A percentile compares a stretch with the other conserved stretches of the same genome.
Conservation (phyloP, 2,797 vertebrate genomes). For the Pyrrhura leucotis region DNA sequence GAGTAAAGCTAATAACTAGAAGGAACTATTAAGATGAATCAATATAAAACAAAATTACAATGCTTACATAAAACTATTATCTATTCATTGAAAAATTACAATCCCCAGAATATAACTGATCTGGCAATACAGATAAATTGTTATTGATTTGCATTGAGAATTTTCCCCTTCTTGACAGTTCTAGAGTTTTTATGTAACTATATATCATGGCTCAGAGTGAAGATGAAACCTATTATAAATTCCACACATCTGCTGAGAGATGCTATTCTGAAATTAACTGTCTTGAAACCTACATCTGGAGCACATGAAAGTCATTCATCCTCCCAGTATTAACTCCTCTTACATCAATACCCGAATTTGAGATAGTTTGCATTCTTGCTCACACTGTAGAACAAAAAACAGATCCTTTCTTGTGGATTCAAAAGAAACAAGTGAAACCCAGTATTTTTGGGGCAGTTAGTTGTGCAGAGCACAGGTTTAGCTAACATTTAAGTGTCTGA, state of each 20-base stretch:
- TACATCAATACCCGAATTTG: constrained; percentile 42
- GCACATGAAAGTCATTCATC: constrained; percentile 16
- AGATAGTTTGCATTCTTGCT: neutral
- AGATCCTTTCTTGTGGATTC: neutral
- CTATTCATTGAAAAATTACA: constrained; percentile 72
- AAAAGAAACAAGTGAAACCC: neutral
- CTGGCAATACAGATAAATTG: constrained; percentile 67
- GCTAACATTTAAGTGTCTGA: constrained; percentile 1
- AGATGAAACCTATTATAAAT: constrained; percentile 48
- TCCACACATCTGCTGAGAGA: constrained; percentile 52
- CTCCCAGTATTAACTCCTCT: constrained; percentile 38
- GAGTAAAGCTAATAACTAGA: neutral
- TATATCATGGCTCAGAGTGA: constrained; percentile 35
- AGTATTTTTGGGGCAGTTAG: neutral
- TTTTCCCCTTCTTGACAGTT: constrained; percentile 45
- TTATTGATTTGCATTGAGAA: constrained; percentile 73
- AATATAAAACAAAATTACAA: constrained; percentile 42
- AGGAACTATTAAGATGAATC: constrained; percentile 51
- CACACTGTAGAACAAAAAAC: neutral
- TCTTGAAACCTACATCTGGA: constrained; percentile 30
- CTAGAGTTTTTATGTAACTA: constrained; percentile 54
- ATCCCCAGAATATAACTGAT: constrained; percentile 57
- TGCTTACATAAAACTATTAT: constrained; percentile 53
- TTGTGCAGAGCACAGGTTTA: neutral
- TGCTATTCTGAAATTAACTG: constrained; percentile 69